Base-by-base conservation (phyloP, 1,140 invertebrate species). In the Ruditapes philippinarum region DNA sequence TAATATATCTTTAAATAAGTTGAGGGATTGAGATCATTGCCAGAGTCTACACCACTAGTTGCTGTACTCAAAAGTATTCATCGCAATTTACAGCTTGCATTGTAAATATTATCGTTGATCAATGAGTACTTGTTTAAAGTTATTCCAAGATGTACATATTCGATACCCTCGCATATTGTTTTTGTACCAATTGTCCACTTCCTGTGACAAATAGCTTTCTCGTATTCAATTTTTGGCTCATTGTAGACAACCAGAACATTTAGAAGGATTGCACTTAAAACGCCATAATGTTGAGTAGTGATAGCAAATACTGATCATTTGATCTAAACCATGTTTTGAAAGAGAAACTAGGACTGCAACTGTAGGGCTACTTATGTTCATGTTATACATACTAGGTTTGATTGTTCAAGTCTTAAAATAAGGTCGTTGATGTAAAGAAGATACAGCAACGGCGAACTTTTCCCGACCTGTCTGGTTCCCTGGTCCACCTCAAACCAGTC, bases 401-500 rank as follows among this genome's bases (percentile, higher is more conserved):
- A 19, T 1, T 42, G 17, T 60, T 76, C 83, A 3, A 86, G 51
- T 14, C 36, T 49, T 25, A 14, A 22, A 36, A 86, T 76, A 14
- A 86, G 40, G 1, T 33, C 68, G 65, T 87, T 74, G 40, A 87
- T 78, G 22, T 36, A 87, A 2, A 78, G 9, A 1, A 87, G 84
- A 65, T 78, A 87, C 4, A 73, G 31, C 1, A 74, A 7, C 19
- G 84, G 84, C 0, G 84, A 78, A 57, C n/a, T 54, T 74, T 87
- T 87, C 0, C 84, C 70, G 3, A 70, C 84, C 45, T 87, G 84
- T 22, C 73, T 28, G 4, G 73, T 87, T 17, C 84, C 73, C 25
- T 78, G 84, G 19, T 25, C 17, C 4, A 87, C 49, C 1, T 4
- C 33, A 28, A 78, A 76, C 45, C 49, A 62, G 11, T 60, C 65